These are phyloP conservation scores for Drosophila multiciliata DNA, from an alignment of 2,888 invertebrate species.

Conservation along the genomic window DNA sequence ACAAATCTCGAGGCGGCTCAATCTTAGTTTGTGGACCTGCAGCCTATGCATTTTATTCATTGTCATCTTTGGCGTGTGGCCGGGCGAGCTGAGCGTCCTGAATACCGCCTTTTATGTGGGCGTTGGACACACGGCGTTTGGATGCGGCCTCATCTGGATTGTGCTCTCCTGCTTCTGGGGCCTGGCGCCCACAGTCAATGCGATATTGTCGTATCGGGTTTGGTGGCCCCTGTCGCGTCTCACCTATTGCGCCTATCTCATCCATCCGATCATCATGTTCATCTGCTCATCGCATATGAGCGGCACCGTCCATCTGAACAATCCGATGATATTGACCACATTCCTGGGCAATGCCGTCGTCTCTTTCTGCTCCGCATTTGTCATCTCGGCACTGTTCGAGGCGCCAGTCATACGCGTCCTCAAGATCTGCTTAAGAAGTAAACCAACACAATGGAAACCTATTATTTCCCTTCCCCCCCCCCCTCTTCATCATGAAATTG, in stretches of 20 bases:
- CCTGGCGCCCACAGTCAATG: slow-evolving; percentile 91
- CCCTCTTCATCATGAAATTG: slow-evolving; percentile 23
- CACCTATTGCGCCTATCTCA: slow-evolving; percentile 97
- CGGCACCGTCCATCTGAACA: slow-evolving; percentile 91
- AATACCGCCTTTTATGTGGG: slow-evolving; percentile 91
- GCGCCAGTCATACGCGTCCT: slow-evolving; percentile 92
- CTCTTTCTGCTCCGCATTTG: slow-evolving; percentile 91
- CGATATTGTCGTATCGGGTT: slow-evolving; percentile 92
- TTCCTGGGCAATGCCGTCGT: slow-evolving; percentile 90
- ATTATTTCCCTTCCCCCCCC: background rate
- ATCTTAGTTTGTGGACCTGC: slow-evolving; percentile 87
- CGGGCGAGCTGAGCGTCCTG: slow-evolving; percentile 88
- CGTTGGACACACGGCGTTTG: slow-evolving; percentile 91
- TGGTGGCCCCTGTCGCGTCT: slow-evolving; percentile 95
- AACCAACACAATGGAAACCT: slow-evolving; percentile 6
- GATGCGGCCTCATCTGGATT: slow-evolving; percentile 90
- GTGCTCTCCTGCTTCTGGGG: slow-evolving; percentile 92
- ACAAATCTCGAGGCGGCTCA: slow-evolving; percentile 87
- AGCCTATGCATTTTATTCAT: slow-evolving; percentile 87
- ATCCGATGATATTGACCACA: slow-evolving; percentile 87
- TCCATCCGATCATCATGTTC: slow-evolving; percentile 94
- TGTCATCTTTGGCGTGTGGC: slow-evolving; percentile 89
- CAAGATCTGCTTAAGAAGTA: slow-evolving; percentile 87
- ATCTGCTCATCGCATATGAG: slow-evolving; percentile 91
- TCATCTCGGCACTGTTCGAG: slow-evolving; percentile 91